Evolutionary conservation across 2,888 invertebrate species (phyloP), one percentile per base, ranked within the genome.

Genomic region (Lissonota sp.): DNA sequence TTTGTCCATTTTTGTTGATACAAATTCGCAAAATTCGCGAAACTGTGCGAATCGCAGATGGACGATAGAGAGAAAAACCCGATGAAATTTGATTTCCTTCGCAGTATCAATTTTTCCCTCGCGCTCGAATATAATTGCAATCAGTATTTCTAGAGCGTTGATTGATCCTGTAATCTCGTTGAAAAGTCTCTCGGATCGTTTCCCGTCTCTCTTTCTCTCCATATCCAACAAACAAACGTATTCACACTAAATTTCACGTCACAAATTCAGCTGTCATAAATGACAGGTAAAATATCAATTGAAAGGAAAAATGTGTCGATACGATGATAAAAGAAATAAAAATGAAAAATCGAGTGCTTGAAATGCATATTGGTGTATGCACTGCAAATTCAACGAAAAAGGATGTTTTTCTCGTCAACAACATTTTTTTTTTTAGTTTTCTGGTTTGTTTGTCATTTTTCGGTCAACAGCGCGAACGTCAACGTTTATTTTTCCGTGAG

Each of bases 401-500:
- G 6, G 44, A 44, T 44, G 1, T 44, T 6, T 6, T 44, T 10
- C 10, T 44, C 10, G 10, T 44, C 7, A 44, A 1, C 44, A 10
- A 44, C 6, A 4, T 44, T 44, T 44, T 44, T 44, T 44, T 8
- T 8, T 44, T 8, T 53, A 4, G 37, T 53, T 80, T 69, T 63
- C 72, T 62, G n/a, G 37, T 16, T 71, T 67, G 73, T 64, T 73
- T 70, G 57, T 58, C 10, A 14, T 53, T 64, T 44, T n/a, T 69
- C 67, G 69, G 71, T 80, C 57, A 71, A 66, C 60, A 57, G 42
- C 55, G 62, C 26, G 57, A 72, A 26, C 69, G 62, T 14, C 49
- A 60, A 73, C 49, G 74, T 74, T 71, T 82, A 81, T 81, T 82
- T 79, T 75, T 26, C 67, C 71, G 71, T 7, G 71, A 57, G 67